Evolutionary conservation across 2,888 invertebrate species (phyloP).

Genomic region (Pinctada fucata): DNA sequence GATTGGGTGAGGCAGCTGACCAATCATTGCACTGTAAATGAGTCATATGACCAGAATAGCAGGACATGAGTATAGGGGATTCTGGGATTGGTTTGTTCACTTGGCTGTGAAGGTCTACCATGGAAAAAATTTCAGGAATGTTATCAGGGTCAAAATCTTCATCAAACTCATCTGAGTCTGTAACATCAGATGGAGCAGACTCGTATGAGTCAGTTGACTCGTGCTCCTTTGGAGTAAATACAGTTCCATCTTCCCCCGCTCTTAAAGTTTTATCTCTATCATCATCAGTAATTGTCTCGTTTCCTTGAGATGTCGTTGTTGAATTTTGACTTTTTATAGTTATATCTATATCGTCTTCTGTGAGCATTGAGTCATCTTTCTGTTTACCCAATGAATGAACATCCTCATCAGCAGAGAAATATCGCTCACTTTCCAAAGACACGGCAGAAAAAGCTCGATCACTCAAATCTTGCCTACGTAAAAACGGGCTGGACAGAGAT

Average conservation of each 20-base stretch:
- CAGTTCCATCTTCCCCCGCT: neutral
- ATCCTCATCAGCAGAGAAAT: constrained; percentile 95
- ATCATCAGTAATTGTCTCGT: neutral
- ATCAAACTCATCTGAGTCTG: constrained; percentile 83
- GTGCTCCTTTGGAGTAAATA: neutral
- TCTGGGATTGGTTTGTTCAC: constrained; percentile 93
- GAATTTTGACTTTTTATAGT: neutral
- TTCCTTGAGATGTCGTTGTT: neutral
- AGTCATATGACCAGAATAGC: constrained; percentile 89
- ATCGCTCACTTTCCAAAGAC: constrained; percentile 82
- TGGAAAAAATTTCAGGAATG: constrained; percentile 60
- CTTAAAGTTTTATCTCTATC: neutral
- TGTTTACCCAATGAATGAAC: constrained; percentile 29
- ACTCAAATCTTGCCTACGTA: constrained; percentile 34
- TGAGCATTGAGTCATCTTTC: constrained; percentile 28
- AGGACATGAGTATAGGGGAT: constrained; percentile 95
- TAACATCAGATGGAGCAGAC: constrained; percentile 79
- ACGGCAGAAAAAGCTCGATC: constrained; percentile 47
- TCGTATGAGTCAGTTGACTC: constrained; percentile 64
- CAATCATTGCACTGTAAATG: constrained; percentile 81
- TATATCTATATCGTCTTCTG: constrained; percentile 25
- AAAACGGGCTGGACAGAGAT: constrained; percentile 44
- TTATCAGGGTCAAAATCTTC: constrained; percentile 83
- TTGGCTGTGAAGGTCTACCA: constrained; percentile 94
- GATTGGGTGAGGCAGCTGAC: constrained; percentile 68